Evolutionary conservation across 2,888 invertebrate species (phyloP).

Genomic region (Sinhomidia bicolor): DNA sequence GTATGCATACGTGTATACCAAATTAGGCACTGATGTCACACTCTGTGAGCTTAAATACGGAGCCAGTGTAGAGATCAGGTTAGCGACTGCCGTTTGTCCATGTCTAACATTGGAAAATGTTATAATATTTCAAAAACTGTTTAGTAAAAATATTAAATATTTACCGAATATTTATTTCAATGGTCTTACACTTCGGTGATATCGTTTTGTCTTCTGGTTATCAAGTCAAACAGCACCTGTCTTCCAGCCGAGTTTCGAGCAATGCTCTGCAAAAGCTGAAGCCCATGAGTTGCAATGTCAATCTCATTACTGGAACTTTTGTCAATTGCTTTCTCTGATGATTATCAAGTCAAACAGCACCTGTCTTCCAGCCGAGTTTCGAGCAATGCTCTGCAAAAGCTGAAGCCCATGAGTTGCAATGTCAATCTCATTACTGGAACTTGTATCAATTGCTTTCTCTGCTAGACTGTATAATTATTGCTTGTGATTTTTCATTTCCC

Average conservation of each 20-base stretch:
- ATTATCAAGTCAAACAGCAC: constrained; percentile 6
- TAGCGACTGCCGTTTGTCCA: constrained; percentile 40
- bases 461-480: too few species aligned
- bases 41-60: constrained; percentile 43
- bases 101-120: too few species aligned
- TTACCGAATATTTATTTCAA: too few species aligned
- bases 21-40: neutral
- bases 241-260: constrained; percentile 46
- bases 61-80: constrained; percentile 1
- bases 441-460: constrained; percentile 27
- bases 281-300: constrained; percentile 39
- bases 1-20: too few species aligned
- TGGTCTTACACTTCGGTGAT: constrained; percentile 12
- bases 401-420: constrained; percentile 36
- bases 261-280: constrained; percentile 17
- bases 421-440: constrained; percentile 5
- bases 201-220: neutral
- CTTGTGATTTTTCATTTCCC: neutral
- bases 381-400: constrained; percentile 19
- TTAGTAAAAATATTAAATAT: too few species aligned
- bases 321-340: constrained; percentile 29
- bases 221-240: constrained; percentile 4
- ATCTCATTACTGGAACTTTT: neutral
- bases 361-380: constrained; percentile 33
- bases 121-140: too few species aligned